A percentile compares a stretch with the other conserved stretches of the same genome.
phyloP scores from a whole-genome alignment of 2,888 invertebrate genomes.

The Tuberolachnus salignus region DNA sequence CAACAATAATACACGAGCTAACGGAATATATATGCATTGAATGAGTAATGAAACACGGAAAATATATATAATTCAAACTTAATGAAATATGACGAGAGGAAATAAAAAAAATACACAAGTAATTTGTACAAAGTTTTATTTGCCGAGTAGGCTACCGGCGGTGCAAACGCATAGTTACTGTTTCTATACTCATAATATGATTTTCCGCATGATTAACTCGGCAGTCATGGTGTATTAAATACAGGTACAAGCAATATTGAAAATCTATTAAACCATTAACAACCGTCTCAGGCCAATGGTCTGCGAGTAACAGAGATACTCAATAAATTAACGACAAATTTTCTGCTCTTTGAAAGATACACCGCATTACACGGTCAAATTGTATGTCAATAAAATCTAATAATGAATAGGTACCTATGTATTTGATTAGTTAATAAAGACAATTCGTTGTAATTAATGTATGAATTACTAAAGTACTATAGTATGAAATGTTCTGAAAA shows the following conservation, averaged over 20 bases:
- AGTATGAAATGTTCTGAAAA: too few relatives aligned
- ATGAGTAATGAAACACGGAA: conserved; percentile 3
- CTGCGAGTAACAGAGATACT: background rate
- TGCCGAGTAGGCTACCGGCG: background rate
- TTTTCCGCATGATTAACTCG: conserved; percentile 19
- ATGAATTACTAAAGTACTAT: too few relatives aligned
- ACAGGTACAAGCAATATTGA: background rate
- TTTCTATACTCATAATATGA: background rate
- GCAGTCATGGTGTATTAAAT: conserved; percentile 33
- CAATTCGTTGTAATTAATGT: too few relatives aligned
- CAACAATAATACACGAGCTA: conserved; percentile 32
- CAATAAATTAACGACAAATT: background rate
- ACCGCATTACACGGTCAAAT: conserved; percentile 1
- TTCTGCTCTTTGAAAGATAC: background rate
- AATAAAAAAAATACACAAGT: conserved; percentile 7
- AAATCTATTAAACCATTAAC: background rate
- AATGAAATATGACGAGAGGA: conserved; percentile 11
- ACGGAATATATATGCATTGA: background rate
- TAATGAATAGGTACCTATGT: too few relatives aligned
- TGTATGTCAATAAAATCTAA: too few relatives aligned
- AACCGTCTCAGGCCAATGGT: conserved; percentile 1
- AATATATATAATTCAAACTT: conserved; percentile 21
- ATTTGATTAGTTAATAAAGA: too few relatives aligned
- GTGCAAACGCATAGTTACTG: background rate
- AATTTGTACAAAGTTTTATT: conserved; percentile 3